phyloP scores from a whole-genome alignment of 2,888 invertebrate species.

The Syrista parreyssii region DNA sequence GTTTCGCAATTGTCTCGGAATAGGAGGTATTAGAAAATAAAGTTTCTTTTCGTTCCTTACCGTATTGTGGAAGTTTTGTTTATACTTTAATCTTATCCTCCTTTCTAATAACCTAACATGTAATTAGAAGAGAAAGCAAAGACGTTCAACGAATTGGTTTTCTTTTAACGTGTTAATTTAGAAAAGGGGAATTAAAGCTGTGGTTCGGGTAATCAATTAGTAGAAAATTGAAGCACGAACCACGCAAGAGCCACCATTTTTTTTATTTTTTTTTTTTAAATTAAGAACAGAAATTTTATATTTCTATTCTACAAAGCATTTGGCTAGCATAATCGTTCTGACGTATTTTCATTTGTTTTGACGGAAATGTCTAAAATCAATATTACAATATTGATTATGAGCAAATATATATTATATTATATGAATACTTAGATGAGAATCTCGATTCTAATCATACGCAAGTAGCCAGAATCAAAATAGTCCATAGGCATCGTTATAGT shows the following conservation, averaged over 20 bases:
- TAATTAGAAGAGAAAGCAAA: background rate
- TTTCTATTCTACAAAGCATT: background rate
- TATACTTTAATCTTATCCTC: slow-evolving; percentile 2
- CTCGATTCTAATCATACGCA: background rate
- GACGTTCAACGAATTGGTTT: background rate
- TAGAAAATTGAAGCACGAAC: background rate
- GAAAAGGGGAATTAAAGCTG: background rate
- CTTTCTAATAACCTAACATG: background rate
- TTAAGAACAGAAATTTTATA: background rate
- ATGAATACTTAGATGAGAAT: background rate
- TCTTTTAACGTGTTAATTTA: background rate
- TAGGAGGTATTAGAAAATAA: slow-evolving; percentile 54
- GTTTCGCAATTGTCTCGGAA: slow-evolving; percentile 32
- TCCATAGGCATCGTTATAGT: background rate
- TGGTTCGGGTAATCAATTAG: background rate
- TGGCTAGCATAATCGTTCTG: background rate
- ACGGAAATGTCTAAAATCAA: background rate
- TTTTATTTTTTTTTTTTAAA: background rate
- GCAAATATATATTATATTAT: background rate
- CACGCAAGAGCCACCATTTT: background rate
- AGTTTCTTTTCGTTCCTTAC: slow-evolving; percentile 29
- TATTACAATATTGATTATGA: background rate
- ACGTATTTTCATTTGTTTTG: background rate
- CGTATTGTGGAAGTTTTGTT: slow-evolving; percentile 7
- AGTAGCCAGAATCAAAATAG: background rate